A percentile compares a stretch with the other conserved stretches of the same genome.
These are phyloP conservation scores for Colistium nudipinnis DNA, from an alignment of 2,113 vertebrate genomes.

Conservation along the genomic window DNA sequence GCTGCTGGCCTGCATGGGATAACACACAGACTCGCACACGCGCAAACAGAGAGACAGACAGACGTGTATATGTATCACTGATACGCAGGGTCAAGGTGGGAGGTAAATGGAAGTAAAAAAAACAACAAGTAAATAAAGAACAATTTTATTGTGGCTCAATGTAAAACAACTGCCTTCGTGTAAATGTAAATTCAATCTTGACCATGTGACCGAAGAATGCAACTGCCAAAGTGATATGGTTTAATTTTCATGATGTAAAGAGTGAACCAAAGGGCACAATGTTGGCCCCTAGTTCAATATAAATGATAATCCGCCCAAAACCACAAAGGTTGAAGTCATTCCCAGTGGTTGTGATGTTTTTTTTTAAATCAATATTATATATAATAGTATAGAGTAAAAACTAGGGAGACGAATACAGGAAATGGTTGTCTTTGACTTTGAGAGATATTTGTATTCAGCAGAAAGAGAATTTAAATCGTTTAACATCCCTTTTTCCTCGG, in stretches of 20 bases:
- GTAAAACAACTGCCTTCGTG: constrained; percentile 51
- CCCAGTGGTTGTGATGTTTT: not conserved
- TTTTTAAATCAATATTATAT: not conserved
- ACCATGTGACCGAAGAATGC: constrained; percentile 29
- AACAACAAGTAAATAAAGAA: constrained; percentile 39
- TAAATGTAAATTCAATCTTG: constrained; percentile 24
- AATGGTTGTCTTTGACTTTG: not conserved
- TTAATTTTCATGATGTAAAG: constrained; percentile 21
- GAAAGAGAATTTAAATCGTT: not conserved
- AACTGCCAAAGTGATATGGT: constrained; percentile 27
- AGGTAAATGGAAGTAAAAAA: constrained; percentile 1
- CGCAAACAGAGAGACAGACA: constrained; percentile 9
- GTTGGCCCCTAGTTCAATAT: not conserved
- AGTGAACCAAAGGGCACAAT: constrained; percentile 1
- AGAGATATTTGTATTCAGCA: not conserved
- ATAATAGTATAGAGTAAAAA: not conserved
- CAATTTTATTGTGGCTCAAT: constrained; percentile 66
- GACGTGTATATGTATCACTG: not conserved
- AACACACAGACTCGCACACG: not conserved
- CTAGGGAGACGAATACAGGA: not conserved
- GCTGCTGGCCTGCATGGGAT: constrained; percentile 21
- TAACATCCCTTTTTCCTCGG: constrained; percentile 2
- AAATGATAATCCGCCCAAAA: constrained; percentile 33
- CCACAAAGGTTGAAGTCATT: constrained; percentile 19
- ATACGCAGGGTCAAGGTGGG: not conserved